Base-by-base conservation (phyloP, 2,797 vertebrate genomes). In the Sparidentex hasta region DNA sequence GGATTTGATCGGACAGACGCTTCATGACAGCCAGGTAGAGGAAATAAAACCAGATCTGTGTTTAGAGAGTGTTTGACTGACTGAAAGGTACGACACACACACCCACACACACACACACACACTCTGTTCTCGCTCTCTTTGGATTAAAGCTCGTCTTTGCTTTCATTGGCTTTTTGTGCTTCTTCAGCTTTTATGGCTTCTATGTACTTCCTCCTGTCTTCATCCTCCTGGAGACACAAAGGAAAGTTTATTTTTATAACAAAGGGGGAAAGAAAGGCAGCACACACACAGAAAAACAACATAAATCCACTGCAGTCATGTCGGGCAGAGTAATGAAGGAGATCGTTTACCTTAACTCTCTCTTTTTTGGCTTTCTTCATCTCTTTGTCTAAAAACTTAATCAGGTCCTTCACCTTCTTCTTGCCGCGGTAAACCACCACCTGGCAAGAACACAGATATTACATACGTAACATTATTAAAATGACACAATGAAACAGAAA, bases 381-480 rank as follows among this genome's bases (percentile, higher is more conserved):
- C 76, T 97, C 94, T 63, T 93, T 90, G 78, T 98, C 95, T 64
- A 98, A 70, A 93, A 97, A 99, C 71, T 93, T 90, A 44, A 95
- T 81, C 81, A 99, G 95, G 33, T 93, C 93, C 38, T 96, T 90
- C 69, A 98, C 3, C 2, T 92, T 96, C 21, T 85, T 84, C 25
- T 96, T 92, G 1, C 97, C 96, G 0, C 79, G 81, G 55, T 98
- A 99, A 50, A 91, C 41, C 57, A 97, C 84, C 72, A 94, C 84
- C 98, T 99, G 88, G n/a, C 52, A 84, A 83, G n/a, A 78, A 76
- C 23, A 80, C 7, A 78, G 9, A 65, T 2, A 41, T 48, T 48
- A 74, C 38, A 78, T 2, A 38, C 9, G 44, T 12, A 56, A 41
- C 58, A 51, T 44, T 21, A 20, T 20, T 11, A 38, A 38, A 38